Base-by-base conservation (phyloP, 2,888 invertebrate genomes). In the Papilio demoleus region DNA sequence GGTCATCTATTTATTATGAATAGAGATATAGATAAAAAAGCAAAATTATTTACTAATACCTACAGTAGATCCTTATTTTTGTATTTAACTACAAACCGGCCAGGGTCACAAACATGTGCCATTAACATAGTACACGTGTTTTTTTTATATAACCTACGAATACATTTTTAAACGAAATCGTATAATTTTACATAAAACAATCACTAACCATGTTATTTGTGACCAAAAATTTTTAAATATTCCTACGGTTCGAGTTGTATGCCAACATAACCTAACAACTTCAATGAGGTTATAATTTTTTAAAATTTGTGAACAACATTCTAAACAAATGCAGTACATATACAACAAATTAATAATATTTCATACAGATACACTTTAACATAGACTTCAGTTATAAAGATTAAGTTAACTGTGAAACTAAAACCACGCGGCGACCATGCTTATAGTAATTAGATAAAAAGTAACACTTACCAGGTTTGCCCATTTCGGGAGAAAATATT, bases 391-490 rank as follows among this genome's bases (percentile, higher is more conserved):
- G 3, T 61, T 2, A 40, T 6, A 11, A 59, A 36, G 6, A 40
- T 63, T 2, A 42, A 4, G 9, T 31, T 27, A 6, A 6, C 45
- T 0, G 1, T 17, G 12, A 45, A 31, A 24, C 6, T 40, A 61
- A 22, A 65, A 45, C 78, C 83, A 86, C 75, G 84, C 81, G 85
- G 85, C 71, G 27, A 60, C 14, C 42, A 45, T 67, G 70, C 75
- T 72, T 74, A 75, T 74, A 71, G 62, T n/a, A 42, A 27, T 6
- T 17, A 47, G 47, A 11, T 22, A 14, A 66, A 62, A 40, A 19
- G 1, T 45, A 31, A 60, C 31, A 66, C 90, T 85, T 75, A 92
- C 91, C 91, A 76, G 92, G 92, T 79, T 86, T 91, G 34, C 91
- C 91, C 91, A 92, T 92, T 72, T 42, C 69, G 36, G 59, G 42